Evolutionary conservation across 2,888 invertebrate genomes (phyloP), one percentile per base, ranked within the genome.

Genomic region (Corbicula japonica): DNA sequence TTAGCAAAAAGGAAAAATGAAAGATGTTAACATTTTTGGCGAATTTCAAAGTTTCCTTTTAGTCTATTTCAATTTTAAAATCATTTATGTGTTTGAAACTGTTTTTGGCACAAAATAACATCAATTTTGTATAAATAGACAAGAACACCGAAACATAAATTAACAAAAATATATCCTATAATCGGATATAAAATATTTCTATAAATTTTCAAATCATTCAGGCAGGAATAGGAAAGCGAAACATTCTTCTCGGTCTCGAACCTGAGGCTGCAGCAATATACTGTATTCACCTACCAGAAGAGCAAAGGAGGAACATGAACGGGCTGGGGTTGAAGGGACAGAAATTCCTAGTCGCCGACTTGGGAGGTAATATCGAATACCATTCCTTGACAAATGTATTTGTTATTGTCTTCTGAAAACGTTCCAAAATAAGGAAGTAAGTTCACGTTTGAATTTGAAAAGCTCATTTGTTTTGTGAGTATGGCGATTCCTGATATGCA

Each of bases 191-290:
- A 12, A 38, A 38, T 38, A 38, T 38, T 38, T 12, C 8, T 38
- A 38, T 12, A 8, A 8, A 38, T 38, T 12, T 12, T 12, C 8
- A 38, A 8, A 21, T n/a, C 35, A 44, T 54, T n/a, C 41, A 74
- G 74, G 34, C 54, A 26, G 74, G 74, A 30, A 74, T 74, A 28
- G 23, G 41, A 26, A 35, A 35, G 30, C 60, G 68, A 23, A 46
- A 66, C 12, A 60, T 74, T 12, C 38, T 74, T 0, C 23, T 74
- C 8, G 66, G 66, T n/a, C 18, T 66, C 2, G 74, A 74, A 28
- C 68, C 74, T 8, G 74, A 74, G 32, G 58, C 68, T n/a, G 74
- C 74, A 18, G 52, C 66, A 1, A 18, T 74, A 15, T 61, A 68
- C 32, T 68, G 74, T 23, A 46, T 74, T 12, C 58, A 74, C n/a